Base-by-base conservation (phyloP, 2,113 vertebrate species). In the Chloroceryle aenea region DNA sequence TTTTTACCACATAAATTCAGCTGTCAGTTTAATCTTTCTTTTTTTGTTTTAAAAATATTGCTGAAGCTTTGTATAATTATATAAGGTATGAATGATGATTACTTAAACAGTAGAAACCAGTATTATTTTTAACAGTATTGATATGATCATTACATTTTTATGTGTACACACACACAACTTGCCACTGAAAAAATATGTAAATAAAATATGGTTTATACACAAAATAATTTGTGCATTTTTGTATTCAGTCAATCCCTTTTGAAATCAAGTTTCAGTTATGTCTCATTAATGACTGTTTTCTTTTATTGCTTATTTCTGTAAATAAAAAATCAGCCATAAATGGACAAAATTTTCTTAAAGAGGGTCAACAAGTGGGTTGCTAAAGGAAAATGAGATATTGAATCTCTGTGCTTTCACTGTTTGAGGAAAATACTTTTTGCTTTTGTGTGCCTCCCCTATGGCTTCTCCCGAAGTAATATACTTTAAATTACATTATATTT, bases 401-500 rank as follows among this genome's bases (percentile, higher is more conserved):
- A 88, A 56, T 53, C 9, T 86, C 61, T 87, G 10, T 48, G 38
- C 66, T 80, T 76, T 87, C 67, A 75, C 29, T 95, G 61, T 56
- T 95, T 87, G 56, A 84, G 32, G 69, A 95, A 88, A 97, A 94
- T 80, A 72, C 42, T 63, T 47, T 61, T 91, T 94, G 62, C 5
- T 88, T 93, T 77, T 93, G 22, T 75, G 30, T 87, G 58, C 30
- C 34, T 93, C 76, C 43, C 73, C 36, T 83, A 59, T 87, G 80
- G 73, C 55, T 93, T 92, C 61, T 85, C 12, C 73, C 94, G 62
- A 95, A 89, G 59, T 85, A 50, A 93, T 55, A 71, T 50, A 77
- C 26, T 84, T 92, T 96, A 90, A 96, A 95, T 71, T 90, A 32
- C 21, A 40, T 87, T 90, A 45, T 68, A 75, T 89, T 96, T 95